Evolutionary conservation across 1,140 invertebrate species (phyloP), one percentile per base, ranked within the genome.

Genomic region (Trinorchestia longiramus): DNA sequence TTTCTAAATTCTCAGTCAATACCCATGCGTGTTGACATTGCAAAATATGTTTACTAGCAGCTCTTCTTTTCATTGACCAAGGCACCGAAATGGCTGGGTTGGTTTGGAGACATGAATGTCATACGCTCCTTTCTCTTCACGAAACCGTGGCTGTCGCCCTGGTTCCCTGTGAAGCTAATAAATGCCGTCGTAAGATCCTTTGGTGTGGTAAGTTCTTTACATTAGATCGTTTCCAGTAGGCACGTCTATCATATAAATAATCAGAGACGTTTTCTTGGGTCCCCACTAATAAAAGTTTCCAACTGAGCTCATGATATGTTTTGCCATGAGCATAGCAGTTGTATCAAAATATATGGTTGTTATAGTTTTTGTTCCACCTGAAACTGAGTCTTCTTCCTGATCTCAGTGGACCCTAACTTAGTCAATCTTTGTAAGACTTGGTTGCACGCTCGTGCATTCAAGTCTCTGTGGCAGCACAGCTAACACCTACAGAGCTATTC

Each of bases 61-160:
- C 0, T 43, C 0, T 95, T 95, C n/a, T 95, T 95, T 57, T 11
- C 44, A 77, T 36, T 77, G 8, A 6, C 47, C 40, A 15, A 96
- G 95, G 44, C 45, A 0, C 87, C 41, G 6, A 88, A 8, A 90
- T 45, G 62, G 47, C 90, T 96, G 40, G 40, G n/a, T 6, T 96
- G 95, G 95, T 90, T 96, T 47, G 95, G 95, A 45, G 90, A 96
- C 53, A 96, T 96, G 95, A 96, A 44, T 45, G 87, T 36, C 47
- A 28, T 96, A n/a, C n/a, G 62, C 17, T 45, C 40, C 43, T 88
- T 96, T 41, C 42, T 96, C 0, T 91, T 91, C 95, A 90, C 45
- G 15, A 96, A 87, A 41, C 45, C 95, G 15, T 96, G 95, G 95
- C 8, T 3, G 43, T 96, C 95, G 0, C 87, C 87, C 0, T 96